These are phyloP conservation scores for Apocrypta bakeri DNA, from an alignment of 1,140 invertebrate species.

Conservation along the genomic window DNA sequence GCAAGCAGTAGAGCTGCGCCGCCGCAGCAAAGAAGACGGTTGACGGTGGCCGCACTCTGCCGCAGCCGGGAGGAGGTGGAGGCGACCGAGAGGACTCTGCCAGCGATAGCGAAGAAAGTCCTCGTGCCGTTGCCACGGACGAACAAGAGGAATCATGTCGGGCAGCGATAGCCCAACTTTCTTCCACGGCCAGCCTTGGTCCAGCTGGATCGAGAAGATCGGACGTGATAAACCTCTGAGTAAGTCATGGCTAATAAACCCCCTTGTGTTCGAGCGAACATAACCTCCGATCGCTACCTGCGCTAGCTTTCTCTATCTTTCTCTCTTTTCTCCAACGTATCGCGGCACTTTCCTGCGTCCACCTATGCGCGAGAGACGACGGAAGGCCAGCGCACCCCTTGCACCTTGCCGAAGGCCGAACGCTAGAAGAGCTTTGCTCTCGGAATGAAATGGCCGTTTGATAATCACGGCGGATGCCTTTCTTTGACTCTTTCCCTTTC, in stretches of 20 bases:
- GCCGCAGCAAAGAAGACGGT: not conserved
- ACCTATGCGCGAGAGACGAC: not conserved
- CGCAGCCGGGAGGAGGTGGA: not conserved
- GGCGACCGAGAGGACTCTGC: not conserved
- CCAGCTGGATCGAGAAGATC: conserved; percentile 73
- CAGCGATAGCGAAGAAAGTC: not conserved
- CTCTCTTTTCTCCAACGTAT: not conserved
- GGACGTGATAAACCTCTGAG: conserved; percentile 72
- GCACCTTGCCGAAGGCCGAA: not conserved
- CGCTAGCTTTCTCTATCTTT: not conserved
- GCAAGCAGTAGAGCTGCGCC: not conserved
- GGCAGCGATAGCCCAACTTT: conserved; percentile 74
- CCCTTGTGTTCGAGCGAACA: conserved; percentile 11
- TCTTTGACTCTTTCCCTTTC: too few relatives aligned
- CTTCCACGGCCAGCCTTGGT: conserved; percentile 74
- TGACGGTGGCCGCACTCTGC: not conserved
- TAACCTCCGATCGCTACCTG: conserved; percentile 37
- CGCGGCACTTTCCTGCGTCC: not conserved
- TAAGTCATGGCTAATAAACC: conserved; percentile 62
- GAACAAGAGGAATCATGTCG: conserved; percentile 66
- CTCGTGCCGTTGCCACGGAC: not conserved
- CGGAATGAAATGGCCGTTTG: not conserved
- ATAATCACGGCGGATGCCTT: not conserved
- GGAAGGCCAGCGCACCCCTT: not conserved
- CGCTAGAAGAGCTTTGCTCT: not conserved